Base-by-base conservation (phyloP, 2,113 vertebrate species). In the Chamaea fasciata region DNA sequence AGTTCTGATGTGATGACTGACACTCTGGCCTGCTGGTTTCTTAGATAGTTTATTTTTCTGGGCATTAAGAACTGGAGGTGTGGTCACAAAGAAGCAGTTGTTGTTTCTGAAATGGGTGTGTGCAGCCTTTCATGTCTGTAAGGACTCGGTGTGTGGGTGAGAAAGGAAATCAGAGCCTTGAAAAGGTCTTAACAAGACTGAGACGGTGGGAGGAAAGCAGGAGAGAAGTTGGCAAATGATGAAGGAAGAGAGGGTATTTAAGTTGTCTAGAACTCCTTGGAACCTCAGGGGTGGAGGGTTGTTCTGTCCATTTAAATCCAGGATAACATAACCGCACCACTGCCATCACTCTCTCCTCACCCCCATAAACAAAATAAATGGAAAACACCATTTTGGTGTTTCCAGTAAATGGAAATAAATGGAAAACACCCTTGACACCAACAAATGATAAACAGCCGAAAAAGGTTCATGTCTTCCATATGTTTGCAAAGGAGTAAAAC, bases 351-450 rank as follows among this genome's bases (percentile, higher is more conserved):
- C 9, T 42, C 9, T 53, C 18, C 17, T 41, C 11, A 17, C 11
- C 3, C 28, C 18, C 24, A 44, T 37, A 49, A 49, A 49, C 24
- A 3, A 57, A 41, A 41, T 10, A 18, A 49, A 49, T 24, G 23
- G 47, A 14, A 49, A 49, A 49, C 23, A 3, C 0, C 41, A 41
- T 41, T n/a, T n/a, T n/a, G n/a, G n/a, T n/a, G n/a, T n/a, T n/a
- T n/a, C n/a, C n/a, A n/a, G n/a, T n/a, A n/a, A n/a, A n/a, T n/a
- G n/a, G n/a, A 57, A 41, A 41, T 10, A 18, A 49, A 49, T 24
- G 23, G 47, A 14, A 49, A 49, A 49, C 23, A 3, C 0, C 41
- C 10, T 41, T 41, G 41, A 0, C 15, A 33, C 10, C 13, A 68
- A 19, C 4, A 74, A 84, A 27, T 60, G 16, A 24, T 23, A n/a